Percentiles rank a stretch among this genome's conserved stretches.
Evolutionary conservation across 2,888 invertebrate species (phyloP).

Genomic region (Chromoteleia sp.): DNA sequence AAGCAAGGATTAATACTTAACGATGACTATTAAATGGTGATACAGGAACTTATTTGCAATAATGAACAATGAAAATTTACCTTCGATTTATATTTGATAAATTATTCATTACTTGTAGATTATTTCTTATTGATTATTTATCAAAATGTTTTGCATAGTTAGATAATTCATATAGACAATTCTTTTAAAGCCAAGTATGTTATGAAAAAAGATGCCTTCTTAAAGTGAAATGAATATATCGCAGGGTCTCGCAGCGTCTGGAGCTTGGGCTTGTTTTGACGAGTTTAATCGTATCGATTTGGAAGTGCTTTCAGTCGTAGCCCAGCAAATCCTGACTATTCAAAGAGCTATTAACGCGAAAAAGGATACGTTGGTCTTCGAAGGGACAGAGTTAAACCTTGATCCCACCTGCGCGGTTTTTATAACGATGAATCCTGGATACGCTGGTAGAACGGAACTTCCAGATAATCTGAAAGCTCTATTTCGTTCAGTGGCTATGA

Average conservation of each 20-base stretch:
- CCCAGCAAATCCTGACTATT: conserved; percentile 87
- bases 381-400: conserved; percentile 86
- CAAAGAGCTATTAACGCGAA: conserved; percentile 86
- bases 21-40: no score
- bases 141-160: no score
- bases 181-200: no score
- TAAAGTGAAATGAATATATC: conserved; percentile 5
- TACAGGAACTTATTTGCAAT: no score
- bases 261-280: conserved; percentile 88
- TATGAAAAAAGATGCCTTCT: not conserved
- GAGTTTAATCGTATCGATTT: conserved; percentile 88
- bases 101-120: no score
- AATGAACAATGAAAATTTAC: no score
- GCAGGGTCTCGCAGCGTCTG: conserved; percentile 86
- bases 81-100: no score
- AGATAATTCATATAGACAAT: no score
- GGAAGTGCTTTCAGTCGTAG: conserved; percentile 87
- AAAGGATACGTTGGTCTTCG: conserved; percentile 85
- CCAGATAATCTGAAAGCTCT: conserved; percentile 88
- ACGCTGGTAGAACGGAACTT: conserved; percentile 87
- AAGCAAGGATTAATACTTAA: no score
- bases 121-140: no score
- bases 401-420: conserved; percentile 87
- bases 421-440: conserved; percentile 88
- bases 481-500: conserved; percentile 88